These are phyloP conservation scores for Centropus unirufus DNA, from an alignment of 2,113 vertebrate species.

Conservation along the genomic window DNA sequence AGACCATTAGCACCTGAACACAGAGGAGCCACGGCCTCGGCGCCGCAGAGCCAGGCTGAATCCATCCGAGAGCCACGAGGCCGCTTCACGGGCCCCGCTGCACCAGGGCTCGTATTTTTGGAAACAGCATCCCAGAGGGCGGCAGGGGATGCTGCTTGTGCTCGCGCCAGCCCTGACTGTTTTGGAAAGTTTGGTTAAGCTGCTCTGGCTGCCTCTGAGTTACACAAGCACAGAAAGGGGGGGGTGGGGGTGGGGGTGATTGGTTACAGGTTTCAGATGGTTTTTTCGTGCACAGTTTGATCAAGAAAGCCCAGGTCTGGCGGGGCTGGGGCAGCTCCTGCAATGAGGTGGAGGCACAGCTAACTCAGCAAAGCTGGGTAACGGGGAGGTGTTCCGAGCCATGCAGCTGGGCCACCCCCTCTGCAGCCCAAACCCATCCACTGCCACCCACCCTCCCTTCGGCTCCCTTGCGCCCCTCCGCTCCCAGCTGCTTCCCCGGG, in stretches of 20 bases:
- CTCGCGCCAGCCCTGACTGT: conserved; percentile 21
- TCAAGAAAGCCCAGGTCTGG: background rate
- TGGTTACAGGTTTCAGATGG: background rate
- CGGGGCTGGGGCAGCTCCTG: background rate
- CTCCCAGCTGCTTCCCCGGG: background rate
- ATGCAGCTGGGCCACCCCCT: background rate
- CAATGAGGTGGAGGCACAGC: background rate
- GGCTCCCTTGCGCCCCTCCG: accelerated
- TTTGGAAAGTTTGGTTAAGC: conserved; percentile 48
- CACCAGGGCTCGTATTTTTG: background rate
- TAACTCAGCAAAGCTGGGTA: background rate
- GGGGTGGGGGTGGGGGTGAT: background rate
- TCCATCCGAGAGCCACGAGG: background rate
- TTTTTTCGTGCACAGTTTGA: accelerated
- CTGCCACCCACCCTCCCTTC: accelerated
- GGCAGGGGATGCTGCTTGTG: conserved; percentile 47
- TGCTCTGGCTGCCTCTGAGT: background rate
- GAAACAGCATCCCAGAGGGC: conserved; percentile 40
- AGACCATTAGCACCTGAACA: conserved; percentile 62
- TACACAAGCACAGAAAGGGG: background rate
- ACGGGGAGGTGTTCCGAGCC: accelerated
- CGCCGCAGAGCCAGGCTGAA: background rate
- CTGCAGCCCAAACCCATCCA: background rate
- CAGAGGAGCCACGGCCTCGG: background rate
- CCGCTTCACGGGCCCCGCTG: background rate